Evolutionary conservation across 23 tunicate species (phyloP).

Genomic region (Ciona savignyi): DNA sequence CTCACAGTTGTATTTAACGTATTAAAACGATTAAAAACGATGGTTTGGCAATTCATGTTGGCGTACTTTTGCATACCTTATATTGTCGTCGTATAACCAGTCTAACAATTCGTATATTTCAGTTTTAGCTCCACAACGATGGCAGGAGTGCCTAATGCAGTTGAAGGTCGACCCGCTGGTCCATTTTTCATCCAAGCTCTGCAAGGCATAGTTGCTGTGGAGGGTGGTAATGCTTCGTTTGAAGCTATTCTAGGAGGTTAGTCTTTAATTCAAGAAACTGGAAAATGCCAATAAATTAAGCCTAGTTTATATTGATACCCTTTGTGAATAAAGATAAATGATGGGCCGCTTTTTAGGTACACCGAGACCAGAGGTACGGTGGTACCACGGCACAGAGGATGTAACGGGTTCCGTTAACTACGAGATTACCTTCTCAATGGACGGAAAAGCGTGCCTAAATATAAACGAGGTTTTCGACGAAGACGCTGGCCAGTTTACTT

Average conservation of each 20-base stretch:
- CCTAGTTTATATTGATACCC: too few relatives aligned
- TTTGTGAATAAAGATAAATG: too few relatives aligned
- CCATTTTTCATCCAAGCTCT: constrained; percentile 81
- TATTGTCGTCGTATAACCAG: too few relatives aligned
- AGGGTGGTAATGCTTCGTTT: constrained; percentile 48
- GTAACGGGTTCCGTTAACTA: constrained; percentile 64
- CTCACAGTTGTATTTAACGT: too few relatives aligned
- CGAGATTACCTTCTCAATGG: constrained; percentile 37
- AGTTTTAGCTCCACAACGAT: not conserved
- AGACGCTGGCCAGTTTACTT: constrained; percentile 74
- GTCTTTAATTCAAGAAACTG: too few relatives aligned
- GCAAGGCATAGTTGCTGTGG: constrained; percentile 47
- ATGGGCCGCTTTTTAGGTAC: too few relatives aligned
- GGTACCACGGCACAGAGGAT: constrained; percentile 72
- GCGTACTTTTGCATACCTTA: too few relatives aligned
- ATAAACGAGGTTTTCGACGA: constrained; percentile 67
- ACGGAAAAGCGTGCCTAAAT: constrained; percentile 31
- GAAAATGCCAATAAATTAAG: too few relatives aligned
- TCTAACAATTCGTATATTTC: too few relatives aligned
- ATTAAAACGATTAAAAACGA: too few relatives aligned
- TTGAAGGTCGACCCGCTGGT: constrained; percentile 12
- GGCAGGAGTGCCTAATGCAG: constrained; percentile 7
- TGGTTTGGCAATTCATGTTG: too few relatives aligned
- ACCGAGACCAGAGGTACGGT: constrained; percentile 80
- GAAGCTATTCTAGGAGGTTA: constrained; percentile 82